These are phyloP conservation scores for Psix sp. DNA, from an alignment of 1,140 invertebrate genomes.

Conservation along the genomic window DNA sequence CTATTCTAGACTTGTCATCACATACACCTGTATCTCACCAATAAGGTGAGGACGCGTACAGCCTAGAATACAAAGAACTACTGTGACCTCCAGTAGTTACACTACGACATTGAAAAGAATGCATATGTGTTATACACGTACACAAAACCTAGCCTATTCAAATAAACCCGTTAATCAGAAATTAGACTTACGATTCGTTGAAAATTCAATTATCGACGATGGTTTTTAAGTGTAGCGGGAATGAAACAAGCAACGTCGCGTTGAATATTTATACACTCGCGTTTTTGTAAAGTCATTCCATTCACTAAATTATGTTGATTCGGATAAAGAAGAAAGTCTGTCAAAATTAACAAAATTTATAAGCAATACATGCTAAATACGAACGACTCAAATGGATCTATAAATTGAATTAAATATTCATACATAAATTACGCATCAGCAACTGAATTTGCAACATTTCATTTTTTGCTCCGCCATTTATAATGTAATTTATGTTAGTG, in stretches of 20 bases:
- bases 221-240: conserved; percentile 20
- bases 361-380: conserved; percentile 39
- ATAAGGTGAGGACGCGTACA: conserved; percentile 68
- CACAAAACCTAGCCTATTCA: conserved; percentile 65
- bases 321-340: conserved; percentile 46
- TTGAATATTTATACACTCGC: conserved; percentile 47
- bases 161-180: conserved; percentile 50
- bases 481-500: conserved; percentile 27
- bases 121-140: conserved; percentile 69
- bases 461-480: conserved; percentile 19
- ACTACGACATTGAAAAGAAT: conserved; percentile 75
- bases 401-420: conserved; percentile 26
- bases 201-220: conserved; percentile 45
- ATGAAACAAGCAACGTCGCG: conserved; percentile 15
- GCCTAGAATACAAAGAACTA: conserved; percentile 69
- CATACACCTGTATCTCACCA: conserved; percentile 65
- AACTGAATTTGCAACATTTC: conserved; percentile 11
- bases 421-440: conserved; percentile 29
- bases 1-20: conserved; percentile 60
- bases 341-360: conserved; percentile 51
- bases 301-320: conserved; percentile 47
- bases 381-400: conserved; percentile 27
- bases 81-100: conserved; percentile 66
- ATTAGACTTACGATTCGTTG: conserved; percentile 37
- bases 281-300: conserved; percentile 40